A percentile compares a stretch with the other conserved stretches of the same genome.
Conservation (phyloP, 2,113 vertebrate species). For the Ascaphus truei region DNA sequence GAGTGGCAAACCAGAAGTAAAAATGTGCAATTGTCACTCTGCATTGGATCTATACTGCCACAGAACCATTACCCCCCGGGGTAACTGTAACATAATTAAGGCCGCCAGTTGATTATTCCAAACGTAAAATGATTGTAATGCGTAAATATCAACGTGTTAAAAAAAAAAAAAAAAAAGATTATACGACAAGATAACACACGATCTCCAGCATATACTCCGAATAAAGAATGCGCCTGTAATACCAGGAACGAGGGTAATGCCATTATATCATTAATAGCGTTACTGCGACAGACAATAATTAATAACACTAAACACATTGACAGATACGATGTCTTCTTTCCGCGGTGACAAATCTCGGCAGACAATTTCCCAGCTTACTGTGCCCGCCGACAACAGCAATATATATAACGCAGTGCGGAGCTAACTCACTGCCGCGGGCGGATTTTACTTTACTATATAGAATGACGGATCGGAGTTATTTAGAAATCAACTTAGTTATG, state of each 20-base stretch:
- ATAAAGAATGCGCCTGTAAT: neutral
- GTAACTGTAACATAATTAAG: too few relatives aligned
- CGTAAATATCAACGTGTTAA: neutral
- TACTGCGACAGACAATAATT: conserved; percentile 29
- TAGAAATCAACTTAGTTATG: conserved; percentile 72
- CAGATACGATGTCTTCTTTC: conserved; percentile 25
- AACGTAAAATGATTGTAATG: neutral
- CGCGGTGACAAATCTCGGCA: conserved; percentile 7
- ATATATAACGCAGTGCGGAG: conserved; percentile 24
- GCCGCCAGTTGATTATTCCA: too few relatives aligned
- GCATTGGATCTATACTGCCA: too few relatives aligned
- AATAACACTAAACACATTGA: conserved; percentile 33
- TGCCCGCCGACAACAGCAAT: conserved; percentile 13
- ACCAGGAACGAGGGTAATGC: neutral
- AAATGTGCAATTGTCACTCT: too few relatives aligned
- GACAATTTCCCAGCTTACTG: conserved; percentile 16
- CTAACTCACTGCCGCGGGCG: conserved; percentile 48
- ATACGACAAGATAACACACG: neutral
- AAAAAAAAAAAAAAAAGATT: neutral
- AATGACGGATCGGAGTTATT: conserved; percentile 63
- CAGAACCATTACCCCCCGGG: too few relatives aligned
- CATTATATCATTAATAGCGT: conserved; percentile 21
- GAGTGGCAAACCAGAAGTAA: too few relatives aligned
- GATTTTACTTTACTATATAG: conserved; percentile 44
- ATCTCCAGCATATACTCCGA: neutral